Base-by-base conservation (phyloP, 2,888 invertebrate genomes). In the Tuta absoluta region DNA sequence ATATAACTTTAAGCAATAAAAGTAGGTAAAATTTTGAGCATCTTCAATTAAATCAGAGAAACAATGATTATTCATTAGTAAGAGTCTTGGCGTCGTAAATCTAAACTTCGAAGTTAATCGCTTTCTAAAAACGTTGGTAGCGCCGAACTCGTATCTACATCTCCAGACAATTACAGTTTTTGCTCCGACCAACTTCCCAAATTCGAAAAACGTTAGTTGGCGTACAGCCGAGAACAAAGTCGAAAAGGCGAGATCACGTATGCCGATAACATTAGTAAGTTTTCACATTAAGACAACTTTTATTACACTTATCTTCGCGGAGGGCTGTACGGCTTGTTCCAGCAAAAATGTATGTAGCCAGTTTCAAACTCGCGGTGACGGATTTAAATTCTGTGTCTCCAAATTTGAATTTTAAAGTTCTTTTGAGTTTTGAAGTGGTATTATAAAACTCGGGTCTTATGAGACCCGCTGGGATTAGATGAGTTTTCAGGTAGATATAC, bases 261-360 rank as follows among this genome's bases (percentile, higher is more conserved):
- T 86, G 76, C 86, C 87, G 90, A 91, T 91, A 91, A 89, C 89
- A 91, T 90, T 87, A 89, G 85, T 75, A 90, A 91, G 88, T 91
- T 91, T 90, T 81, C 83, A 79, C 90, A 89, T 91, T 91, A 90
- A 80, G 72, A 70, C 67, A 89, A 90, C 90, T 91, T 90, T 91
- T 90, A 90, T 89, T 90, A 90, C 89, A 87, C 86, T 89, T 89
- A 90, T 89, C 89, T 87, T 77, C 75, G 75, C 75, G 69, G 72
- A 77, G 75, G 80, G 78, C 81, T 82, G 83, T 82, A 82, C 76
- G 75, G 70, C 77, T 28, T 33, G 56, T 33, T 24, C 56, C 33
- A 68, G 80, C 81, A 87, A 87, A 87, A 86, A 87, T 86, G 33
- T 33, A 5, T 33, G 75, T 83, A 79, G 65, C 65, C 67, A 61